Evolutionary conservation across 1,140 invertebrate species (phyloP).

Genomic region (Glossosoma conforme): DNA sequence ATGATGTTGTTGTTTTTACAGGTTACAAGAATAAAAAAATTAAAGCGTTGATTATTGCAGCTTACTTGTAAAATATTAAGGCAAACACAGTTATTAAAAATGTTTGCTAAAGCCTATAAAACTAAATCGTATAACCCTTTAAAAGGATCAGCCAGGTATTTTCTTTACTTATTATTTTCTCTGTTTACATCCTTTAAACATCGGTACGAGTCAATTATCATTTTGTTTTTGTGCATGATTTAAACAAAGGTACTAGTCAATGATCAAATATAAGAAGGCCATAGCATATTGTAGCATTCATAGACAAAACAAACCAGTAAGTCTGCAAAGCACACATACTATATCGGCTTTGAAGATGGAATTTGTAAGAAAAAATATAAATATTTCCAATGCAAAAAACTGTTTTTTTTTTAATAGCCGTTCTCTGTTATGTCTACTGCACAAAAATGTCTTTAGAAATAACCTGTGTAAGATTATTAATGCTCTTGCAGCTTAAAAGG

Average conservation of each 20-base stretch:
- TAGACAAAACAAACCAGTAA: neutral
- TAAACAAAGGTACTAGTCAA: neutral
- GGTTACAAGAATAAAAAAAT: too few species aligned
- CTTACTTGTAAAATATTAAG: too few species aligned
- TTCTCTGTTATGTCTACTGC: too few species aligned
- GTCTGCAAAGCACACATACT: neutral
- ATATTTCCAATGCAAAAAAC: too few species aligned
- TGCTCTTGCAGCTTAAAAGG: too few species aligned
- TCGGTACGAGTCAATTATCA: neutral
- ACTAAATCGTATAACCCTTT: slow-evolving; percentile 46
- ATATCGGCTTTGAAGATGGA: neutral
- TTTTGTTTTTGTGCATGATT: neutral
- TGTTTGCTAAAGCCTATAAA: slow-evolving; percentile 48
- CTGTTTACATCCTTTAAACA: neutral
- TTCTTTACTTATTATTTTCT: slow-evolving; percentile 28
- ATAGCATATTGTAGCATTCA: neutral
- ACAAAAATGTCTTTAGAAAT: too few species aligned
- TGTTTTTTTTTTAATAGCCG: too few species aligned
- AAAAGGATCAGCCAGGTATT: slow-evolving; percentile 47
- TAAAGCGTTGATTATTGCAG: too few species aligned
- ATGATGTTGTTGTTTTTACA: too few species aligned
- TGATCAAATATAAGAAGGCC: neutral
- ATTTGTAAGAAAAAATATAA: too few species aligned
- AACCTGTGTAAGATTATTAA: too few species aligned
- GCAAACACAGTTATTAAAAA: too few species aligned